Base-by-base conservation (phyloP, 2,797 vertebrate genomes). In the Tarsius wallacei region DNA sequence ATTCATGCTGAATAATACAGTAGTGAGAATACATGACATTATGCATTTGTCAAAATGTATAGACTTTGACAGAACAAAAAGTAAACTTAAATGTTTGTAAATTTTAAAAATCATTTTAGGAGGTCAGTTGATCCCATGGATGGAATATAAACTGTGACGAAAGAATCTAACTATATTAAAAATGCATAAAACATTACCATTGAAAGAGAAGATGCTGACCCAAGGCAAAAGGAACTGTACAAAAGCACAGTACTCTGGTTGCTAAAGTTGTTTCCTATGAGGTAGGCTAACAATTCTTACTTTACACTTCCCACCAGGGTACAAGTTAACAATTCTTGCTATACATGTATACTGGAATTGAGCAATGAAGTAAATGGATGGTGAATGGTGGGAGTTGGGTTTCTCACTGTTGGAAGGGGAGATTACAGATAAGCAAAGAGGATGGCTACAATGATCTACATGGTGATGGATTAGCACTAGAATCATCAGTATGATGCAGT, bases 51-150 rank as follows among this genome's bases (percentile, higher is more conserved):
- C 71, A 85, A 82, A 91, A 64, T 21, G 1, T 59, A 51, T 13
- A 91, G 55, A 89, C 26, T 55, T 73, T 73, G 59, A 73, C 1
- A 73, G 80, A 57, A 93, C 53, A 57, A 90, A 73, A 59, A 33
- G 19, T 78, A 53, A 77, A 89, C 36, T 36, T 73, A 64, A 78
- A 74, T 53, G 57, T 31, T 81, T 22, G 1, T 28, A 68, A 26
- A 21, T 82, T 92, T 88, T 57, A 76, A 51, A 78, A 36, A 53
- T 90, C 49, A 93, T 61, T 68, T 66, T n/a, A 86, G 53, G n/a
- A 92, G 17, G 33, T 63, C 13, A 5, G 42, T n/a, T 42, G 68
- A 68, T n/a, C 21, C 19, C 26, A 81, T 22, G 19, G 26, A 59
- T 80, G 33, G 17, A 88, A 91, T 66, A 64, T 22, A 81, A 26